phyloP scores from a whole-genome alignment of 2,888 invertebrate genomes.

The Dilophus febrilis region DNA sequence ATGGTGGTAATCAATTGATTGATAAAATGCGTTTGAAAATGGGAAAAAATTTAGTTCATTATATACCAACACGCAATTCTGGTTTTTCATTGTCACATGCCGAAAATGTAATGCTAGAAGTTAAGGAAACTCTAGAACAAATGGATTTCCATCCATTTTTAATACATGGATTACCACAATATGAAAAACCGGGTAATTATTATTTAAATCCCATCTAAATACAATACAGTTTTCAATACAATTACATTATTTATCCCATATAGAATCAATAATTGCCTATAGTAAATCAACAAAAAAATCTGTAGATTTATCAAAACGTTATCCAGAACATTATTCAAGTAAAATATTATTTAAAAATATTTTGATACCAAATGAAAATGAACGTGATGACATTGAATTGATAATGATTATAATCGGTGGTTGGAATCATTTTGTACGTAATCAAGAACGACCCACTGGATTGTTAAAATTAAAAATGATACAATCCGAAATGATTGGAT shows the following conservation, averaged over 20 bases:
- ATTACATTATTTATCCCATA: too few species aligned
- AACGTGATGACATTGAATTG: constrained; percentile 23
- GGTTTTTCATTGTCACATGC: constrained; percentile 35
- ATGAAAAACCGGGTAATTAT: constrained; percentile 37
- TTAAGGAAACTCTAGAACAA: constrained; percentile 32
- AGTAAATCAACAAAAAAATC: constrained; percentile 33
- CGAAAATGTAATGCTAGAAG: constrained; percentile 40
- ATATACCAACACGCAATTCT: constrained; percentile 35
- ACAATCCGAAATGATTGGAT: constrained; percentile 44
- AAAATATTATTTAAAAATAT: constrained; percentile 11
- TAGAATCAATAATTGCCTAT: constrained; percentile 44
- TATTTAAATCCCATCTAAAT: too few species aligned
- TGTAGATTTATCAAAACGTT: constrained; percentile 31
- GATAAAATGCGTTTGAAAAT: constrained; percentile 32
- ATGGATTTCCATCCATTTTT: constrained; percentile 34
- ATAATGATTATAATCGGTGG: constrained; percentile 42
- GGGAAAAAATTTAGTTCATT: constrained; percentile 42
- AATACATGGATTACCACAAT: constrained; percentile 50
- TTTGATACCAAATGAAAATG: constrained; percentile 16
- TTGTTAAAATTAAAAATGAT: constrained; percentile 40
- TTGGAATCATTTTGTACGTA: constrained; percentile 40
- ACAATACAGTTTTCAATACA: too few species aligned
- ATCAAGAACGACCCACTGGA: constrained; percentile 36
- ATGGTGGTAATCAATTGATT: constrained; percentile 36
- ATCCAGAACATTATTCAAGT: constrained; percentile 35